phyloP scores from a whole-genome alignment of 2,797 vertebrate species.

The Nothura maculosa region DNA sequence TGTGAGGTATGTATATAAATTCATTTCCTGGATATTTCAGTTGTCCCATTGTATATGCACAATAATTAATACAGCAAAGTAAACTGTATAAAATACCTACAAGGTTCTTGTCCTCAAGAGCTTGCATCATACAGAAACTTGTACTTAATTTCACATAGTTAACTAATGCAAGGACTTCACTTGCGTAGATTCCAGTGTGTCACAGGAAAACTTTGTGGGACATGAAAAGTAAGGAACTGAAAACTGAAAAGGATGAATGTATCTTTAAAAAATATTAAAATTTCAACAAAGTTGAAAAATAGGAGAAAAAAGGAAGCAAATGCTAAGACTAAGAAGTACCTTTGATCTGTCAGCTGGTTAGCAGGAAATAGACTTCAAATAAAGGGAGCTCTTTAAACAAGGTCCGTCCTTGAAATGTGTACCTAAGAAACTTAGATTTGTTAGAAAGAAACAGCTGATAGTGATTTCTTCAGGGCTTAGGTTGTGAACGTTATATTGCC shows the following conservation, averaged over 20 bases:
- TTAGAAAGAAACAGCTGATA: conserved; percentile 52
- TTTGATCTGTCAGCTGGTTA: conserved; percentile 69
- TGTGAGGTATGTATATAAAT: neutral
- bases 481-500: neutral
- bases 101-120: neutral
- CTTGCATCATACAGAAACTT: neutral
- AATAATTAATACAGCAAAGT: neutral
- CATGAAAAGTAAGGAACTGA: neutral
- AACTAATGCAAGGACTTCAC: neutral
- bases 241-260: neutral
- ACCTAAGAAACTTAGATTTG: conserved; percentile 56
- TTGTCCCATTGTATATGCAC: neutral
- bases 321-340: conserved; percentile 26
- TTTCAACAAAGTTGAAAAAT: neutral
- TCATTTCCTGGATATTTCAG: neutral
- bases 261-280: neutral
- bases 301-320: neutral
- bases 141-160: neutral
- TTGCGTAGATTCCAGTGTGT: neutral
- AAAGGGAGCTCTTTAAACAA: conserved; percentile 62
- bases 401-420: conserved; percentile 55
- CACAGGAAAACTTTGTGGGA: neutral
- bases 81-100: neutral
- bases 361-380: conserved; percentile 52
- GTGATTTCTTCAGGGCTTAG: conserved; percentile 50